Base-by-base conservation (phyloP, 2,113 vertebrate species). In the Xenotilapia longispinis region DNA sequence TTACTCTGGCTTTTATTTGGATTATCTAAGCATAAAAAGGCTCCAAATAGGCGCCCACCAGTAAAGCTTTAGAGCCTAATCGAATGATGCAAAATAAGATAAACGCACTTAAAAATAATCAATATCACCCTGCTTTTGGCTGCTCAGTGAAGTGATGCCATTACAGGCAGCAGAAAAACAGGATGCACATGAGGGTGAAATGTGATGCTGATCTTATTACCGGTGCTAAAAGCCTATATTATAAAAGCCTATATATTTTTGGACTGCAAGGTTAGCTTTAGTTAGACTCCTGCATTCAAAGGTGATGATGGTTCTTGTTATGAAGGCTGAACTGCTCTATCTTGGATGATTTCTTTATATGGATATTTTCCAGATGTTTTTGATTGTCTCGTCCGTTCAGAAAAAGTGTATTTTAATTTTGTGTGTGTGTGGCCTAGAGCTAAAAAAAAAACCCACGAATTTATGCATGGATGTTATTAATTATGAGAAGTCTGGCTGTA, bases 81-180 rank as follows among this genome's bases (percentile, higher is more conserved):
- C 54, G 63, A 84, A 85, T 9, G 9, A 80, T 86, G 57, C 70
- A 86, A 87, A 88, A 80, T 65, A 86, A 91, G 85, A 95, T 91
- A 87, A 91, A 51, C 54, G 11, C 83, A 92, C 90, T 40, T 19
- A 23, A 87, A 87, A 88, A 90, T 89, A 95, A 96, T 95, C 94
- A 93, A 96, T 96, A 92, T n/a, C 84, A 45, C 84, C 91, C 80
- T 3, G 12, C 86, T 89, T 55, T 88, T 80, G 33, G 65, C 73
- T 84, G 47, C 83, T 28, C 55, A 33, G 36, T 82, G 38, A 91
- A 83, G 70, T 82, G 73, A 85, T 87, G 42, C 90, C 83, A 91
- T 93, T 95, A n/a, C 60, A 83, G 84, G 51, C 78, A 86, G 73
- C 80, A 82, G 80, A 81, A 6, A 45, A 38, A 57, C 75, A 8